Conservation (phyloP, 2,797 vertebrate species). For the Sebastes wilsoni region DNA sequence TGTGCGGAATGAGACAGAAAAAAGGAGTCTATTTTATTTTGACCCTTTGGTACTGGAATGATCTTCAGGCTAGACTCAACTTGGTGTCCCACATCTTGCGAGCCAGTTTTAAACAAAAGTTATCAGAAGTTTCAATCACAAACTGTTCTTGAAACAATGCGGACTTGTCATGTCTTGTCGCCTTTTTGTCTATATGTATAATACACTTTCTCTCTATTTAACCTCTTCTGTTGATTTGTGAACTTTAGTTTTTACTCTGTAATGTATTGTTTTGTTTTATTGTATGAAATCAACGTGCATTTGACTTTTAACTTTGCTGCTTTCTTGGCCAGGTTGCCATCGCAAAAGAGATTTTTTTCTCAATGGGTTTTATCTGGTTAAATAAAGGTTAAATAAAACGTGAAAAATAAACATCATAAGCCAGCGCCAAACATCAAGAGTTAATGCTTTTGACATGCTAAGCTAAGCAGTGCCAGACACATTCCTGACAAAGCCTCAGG, state of each 20-base stretch:
- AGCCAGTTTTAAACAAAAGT: background rate
- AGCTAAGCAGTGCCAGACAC: too few relatives aligned
- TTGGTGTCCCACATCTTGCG: background rate
- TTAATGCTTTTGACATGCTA: background rate
- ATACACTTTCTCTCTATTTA: background rate
- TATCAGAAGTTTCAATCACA: background rate
- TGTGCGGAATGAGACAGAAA: too few relatives aligned
- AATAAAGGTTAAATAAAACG: background rate
- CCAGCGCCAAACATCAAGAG: background rate
- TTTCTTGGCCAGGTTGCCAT: accelerated
- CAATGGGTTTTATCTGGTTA: background rate
- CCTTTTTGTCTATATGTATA: background rate
- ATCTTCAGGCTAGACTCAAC: too few relatives aligned
- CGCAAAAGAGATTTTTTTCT: background rate
- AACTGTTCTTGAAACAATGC: background rate
- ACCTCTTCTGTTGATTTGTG: background rate
- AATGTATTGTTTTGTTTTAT: background rate
- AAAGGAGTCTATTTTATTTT: too few relatives aligned
- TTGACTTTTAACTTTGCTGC: background rate
- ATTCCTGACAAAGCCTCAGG: background rate
- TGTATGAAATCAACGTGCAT: background rate
- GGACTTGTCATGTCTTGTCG: background rate
- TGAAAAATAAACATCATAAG: background rate
- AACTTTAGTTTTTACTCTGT: background rate
- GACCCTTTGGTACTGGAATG: too few relatives aligned